A percentile compares a stretch with the other conserved stretches of the same genome.
Conservation (phyloP, 2,113 vertebrate genomes). For the Bubalus kerabau region DNA sequence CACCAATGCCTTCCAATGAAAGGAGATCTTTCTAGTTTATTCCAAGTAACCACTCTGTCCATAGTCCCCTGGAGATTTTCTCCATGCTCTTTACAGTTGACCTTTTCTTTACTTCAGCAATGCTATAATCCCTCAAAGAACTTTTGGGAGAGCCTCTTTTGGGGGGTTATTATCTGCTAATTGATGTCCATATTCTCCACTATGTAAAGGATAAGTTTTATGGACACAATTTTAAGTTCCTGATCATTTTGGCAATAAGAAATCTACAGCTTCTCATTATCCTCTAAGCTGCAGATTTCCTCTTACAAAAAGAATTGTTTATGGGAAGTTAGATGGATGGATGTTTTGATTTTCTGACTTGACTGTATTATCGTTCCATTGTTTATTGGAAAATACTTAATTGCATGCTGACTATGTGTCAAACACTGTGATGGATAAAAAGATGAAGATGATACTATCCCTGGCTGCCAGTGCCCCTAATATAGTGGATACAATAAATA, state of each 20-base stretch:
- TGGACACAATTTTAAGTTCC: neutral
- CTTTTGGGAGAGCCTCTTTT: neutral
- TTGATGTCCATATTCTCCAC: neutral
- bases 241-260: neutral
- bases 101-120: neutral
- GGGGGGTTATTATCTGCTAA: neutral
- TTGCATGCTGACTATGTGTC: neutral
- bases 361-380: neutral
- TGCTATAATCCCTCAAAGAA: neutral
- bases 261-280: neutral
- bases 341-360: neutral
- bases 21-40: neutral
- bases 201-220: neutral
- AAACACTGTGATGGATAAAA: neutral
- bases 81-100: neutral
- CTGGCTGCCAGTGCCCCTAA: neutral
- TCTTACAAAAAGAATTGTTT: neutral
- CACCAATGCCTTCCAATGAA: neutral
- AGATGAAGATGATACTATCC: neutral
- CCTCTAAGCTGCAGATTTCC: neutral
- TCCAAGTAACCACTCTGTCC: neutral
- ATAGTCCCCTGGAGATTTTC: neutral
- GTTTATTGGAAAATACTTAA: neutral
- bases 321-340: neutral
- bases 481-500: neutral